phyloP scores from a whole-genome alignment of 2,888 invertebrate genomes.

The Caenorhabditis auriculariae region DNA sequence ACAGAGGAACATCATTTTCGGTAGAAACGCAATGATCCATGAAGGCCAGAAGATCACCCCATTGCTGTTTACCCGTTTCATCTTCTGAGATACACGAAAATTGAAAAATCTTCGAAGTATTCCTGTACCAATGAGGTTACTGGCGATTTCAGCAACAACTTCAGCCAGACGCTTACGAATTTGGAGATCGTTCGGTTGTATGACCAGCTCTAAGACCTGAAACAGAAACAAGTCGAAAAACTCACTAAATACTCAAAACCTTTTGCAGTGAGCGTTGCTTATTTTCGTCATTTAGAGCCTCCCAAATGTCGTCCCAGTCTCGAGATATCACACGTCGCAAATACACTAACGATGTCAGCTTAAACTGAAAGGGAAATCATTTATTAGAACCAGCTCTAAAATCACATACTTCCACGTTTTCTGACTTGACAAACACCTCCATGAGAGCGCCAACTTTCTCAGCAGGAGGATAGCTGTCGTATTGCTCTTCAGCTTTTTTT shows the following conservation, averaged over 20 bases:
- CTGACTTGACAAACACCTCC: too few relatives aligned
- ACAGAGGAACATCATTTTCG: slow-evolving; percentile 78
- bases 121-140: slow-evolving; percentile 72
- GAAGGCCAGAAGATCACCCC: slow-evolving; percentile 82
- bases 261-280: slow-evolving; percentile 67
- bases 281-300: slow-evolving; percentile 78
- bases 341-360: too few relatives aligned
- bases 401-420: too few relatives aligned
- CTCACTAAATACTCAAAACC: too few relatives aligned
- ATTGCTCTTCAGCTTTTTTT: slow-evolving; percentile 29
- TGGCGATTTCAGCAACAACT: slow-evolving; percentile 28
- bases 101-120: slow-evolving; percentile 2
- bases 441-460: too few relatives aligned
- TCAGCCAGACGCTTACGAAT: slow-evolving; percentile 66
- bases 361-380: too few relatives aligned
- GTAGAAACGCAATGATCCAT: slow-evolving; percentile 91
- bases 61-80: slow-evolving; percentile 48
- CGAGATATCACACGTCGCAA: slow-evolving; percentile 82
- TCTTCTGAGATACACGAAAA: slow-evolving; percentile 34
- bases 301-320: slow-evolving; percentile 81
- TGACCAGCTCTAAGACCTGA: slow-evolving; percentile 73
- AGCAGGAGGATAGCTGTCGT: too few relatives aligned
- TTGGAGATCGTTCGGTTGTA: slow-evolving; percentile 78
- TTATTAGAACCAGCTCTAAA: too few relatives aligned
- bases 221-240: neutral